These are phyloP conservation scores for Nettapus auritus DNA, from an alignment of 2,113 vertebrate species.

Conservation along the genomic window DNA sequence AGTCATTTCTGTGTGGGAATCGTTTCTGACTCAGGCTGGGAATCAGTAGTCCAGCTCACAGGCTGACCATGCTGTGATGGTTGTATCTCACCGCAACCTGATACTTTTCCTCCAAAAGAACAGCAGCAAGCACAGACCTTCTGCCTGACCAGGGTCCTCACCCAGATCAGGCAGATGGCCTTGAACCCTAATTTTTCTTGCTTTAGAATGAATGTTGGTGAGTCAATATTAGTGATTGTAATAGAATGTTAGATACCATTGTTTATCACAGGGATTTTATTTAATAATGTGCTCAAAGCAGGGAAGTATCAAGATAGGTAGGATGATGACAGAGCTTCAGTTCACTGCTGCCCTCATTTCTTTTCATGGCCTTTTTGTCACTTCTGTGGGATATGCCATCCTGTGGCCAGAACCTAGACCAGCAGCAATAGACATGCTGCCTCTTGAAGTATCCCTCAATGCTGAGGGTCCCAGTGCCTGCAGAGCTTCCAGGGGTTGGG, in stretches of 20 bases:
- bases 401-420: background rate
- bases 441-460: background rate
- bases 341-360: background rate
- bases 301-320: background rate
- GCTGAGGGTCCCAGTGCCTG: too few relatives aligned
- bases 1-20: background rate
- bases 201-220: too few relatives aligned
- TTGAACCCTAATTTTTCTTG: too few relatives aligned
- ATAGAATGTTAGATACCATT: background rate
- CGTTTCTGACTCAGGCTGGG: background rate
- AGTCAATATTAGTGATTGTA: too few relatives aligned
- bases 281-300: background rate
- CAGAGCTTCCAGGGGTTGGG: too few relatives aligned
- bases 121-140: background rate
- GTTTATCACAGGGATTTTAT: background rate
- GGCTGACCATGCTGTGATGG: background rate
- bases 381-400: background rate
- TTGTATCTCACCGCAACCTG: background rate
- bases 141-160: background rate
- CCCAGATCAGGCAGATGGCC: background rate
- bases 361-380: background rate
- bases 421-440: background rate
- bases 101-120: background rate
- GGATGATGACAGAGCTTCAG: background rate
- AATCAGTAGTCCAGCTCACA: background rate